Percentiles rank a stretch among this genome's conserved stretches.
Evolutionary conservation across 2,797 vertebrate genomes (phyloP).

Genomic region (Sebastolobus altivelis): DNA sequence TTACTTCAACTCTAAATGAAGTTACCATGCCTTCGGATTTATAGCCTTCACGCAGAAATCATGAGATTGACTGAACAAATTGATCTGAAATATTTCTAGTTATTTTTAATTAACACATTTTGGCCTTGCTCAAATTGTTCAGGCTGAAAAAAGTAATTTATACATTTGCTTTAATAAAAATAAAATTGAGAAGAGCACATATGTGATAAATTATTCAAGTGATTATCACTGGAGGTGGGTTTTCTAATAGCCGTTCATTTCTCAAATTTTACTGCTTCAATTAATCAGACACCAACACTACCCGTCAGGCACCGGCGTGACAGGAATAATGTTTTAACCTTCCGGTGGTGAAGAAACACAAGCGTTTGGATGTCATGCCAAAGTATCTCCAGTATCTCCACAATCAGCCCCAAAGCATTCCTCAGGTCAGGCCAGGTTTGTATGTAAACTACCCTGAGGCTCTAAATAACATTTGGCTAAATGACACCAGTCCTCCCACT

Average conservation of each 20-base stretch:
- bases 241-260: not conserved
- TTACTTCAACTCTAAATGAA: not conserved
- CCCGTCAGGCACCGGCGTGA: not conserved
- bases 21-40: not conserved
- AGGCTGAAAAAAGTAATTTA: not conserved
- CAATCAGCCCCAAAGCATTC: conserved; percentile 36
- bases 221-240: not conserved
- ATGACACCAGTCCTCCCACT: not conserved
- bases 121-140: not conserved
- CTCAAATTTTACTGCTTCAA: not conserved
- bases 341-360: not conserved
- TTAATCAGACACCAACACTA: not conserved
- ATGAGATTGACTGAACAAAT: not conserved
- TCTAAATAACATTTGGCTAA: conserved; percentile 20
- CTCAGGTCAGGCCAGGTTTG: conserved; percentile 11
- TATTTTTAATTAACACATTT: not conserved
- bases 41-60: not conserved
- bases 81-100: not conserved
- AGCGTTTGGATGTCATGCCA: conserved; percentile 1
- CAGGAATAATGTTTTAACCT: conserved; percentile 6
- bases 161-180: not conserved
- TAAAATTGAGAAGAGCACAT: not conserved
- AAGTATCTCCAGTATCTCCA: not conserved
- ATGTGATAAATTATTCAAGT: not conserved
- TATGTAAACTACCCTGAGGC: conserved; percentile 14